These are phyloP conservation scores for Rhyacophila brunnea DNA, from an alignment of 1,140 invertebrate species.

Conservation along the genomic window DNA sequence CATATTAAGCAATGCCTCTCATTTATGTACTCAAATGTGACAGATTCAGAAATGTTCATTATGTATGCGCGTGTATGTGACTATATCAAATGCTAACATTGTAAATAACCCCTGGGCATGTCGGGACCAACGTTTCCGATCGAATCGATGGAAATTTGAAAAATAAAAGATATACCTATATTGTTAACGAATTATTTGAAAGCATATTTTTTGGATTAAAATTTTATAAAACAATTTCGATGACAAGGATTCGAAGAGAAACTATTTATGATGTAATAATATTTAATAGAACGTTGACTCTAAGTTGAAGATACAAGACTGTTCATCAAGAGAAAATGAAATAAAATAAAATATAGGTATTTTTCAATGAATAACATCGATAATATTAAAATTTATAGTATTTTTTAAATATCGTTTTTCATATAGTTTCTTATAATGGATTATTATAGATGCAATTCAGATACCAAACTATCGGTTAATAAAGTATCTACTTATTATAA, in stretches of 20 bases:
- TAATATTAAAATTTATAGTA: neutral
- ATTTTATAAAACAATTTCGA: neutral
- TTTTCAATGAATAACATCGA: neutral
- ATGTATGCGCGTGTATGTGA: too few species aligned
- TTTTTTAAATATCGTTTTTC: neutral
- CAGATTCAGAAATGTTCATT: too few species aligned
- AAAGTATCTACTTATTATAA: too few species aligned
- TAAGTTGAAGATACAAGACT: constrained; percentile 1
- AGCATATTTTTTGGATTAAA: constrained; percentile 11
- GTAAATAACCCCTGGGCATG: neutral
- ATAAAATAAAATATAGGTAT: neutral
- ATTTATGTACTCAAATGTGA: too few species aligned
- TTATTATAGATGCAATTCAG: neutral
- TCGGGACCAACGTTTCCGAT: constrained; percentile 21
- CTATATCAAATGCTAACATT: too few species aligned
- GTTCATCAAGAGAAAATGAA: neutral
- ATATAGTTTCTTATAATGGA: neutral
- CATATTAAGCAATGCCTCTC: too few species aligned
- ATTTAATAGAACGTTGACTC: neutral
- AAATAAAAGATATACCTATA: neutral
- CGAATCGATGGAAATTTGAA: neutral
- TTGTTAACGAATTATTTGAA: constrained; percentile 19
- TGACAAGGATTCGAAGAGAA: neutral
- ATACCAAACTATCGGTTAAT: too few species aligned
- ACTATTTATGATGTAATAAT: neutral